phyloP scores from a whole-genome alignment of 92 coral and sea anemone species.

The Zoanthus gigantus region DNA sequence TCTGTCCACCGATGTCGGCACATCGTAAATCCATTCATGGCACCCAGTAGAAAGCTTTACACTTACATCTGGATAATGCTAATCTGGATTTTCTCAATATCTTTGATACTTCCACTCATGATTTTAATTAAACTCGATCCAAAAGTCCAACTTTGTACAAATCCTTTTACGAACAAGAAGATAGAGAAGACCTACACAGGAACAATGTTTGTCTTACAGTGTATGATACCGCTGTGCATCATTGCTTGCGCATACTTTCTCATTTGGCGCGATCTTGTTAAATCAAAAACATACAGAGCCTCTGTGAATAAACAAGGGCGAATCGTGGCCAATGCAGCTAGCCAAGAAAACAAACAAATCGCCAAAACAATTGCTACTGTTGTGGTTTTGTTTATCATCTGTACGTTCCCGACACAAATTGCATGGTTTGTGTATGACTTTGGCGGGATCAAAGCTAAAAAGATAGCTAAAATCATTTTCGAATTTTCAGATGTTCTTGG shows the following conservation, averaged over 20 bases:
- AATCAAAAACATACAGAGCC: constrained; percentile 19
- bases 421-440: constrained; percentile 14
- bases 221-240: constrained; percentile 28
- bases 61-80: constrained; percentile 13
- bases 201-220: constrained; percentile 7
- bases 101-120: constrained; percentile 24
- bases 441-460: background rate
- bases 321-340: background rate
- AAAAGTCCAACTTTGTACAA: background rate
- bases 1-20: constrained; percentile 22
- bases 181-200: constrained; percentile 3
- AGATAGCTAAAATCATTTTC: background rate
- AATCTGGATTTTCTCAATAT: constrained; percentile 17
- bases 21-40: constrained; percentile 27
- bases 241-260: constrained; percentile 23
- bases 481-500: constrained; percentile 20
- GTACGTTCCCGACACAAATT: constrained; percentile 35
- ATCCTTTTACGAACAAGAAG: background rate
- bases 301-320: constrained; percentile 21
- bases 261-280: constrained; percentile 22
- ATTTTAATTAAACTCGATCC: background rate
- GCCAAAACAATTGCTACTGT: constrained; percentile 21
- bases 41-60: background rate
- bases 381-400: constrained; percentile 14
- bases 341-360: constrained; percentile 22